These are phyloP conservation scores for Stegostoma tigrinum DNA, from an alignment of 2,113 vertebrate species.

Conservation along the genomic window DNA sequence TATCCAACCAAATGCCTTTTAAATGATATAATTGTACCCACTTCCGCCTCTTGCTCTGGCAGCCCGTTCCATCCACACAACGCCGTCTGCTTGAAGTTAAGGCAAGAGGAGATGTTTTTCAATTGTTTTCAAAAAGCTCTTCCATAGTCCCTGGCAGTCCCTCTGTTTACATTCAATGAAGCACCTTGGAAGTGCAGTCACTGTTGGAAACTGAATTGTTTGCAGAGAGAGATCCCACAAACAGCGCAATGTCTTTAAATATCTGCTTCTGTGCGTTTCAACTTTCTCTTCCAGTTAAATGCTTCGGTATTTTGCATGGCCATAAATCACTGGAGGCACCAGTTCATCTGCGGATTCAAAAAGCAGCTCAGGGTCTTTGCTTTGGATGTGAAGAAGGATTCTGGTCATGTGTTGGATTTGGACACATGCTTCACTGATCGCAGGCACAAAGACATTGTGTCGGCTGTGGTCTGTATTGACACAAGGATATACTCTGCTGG, in stretches of 20 bases:
- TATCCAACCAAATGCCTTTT: no score
- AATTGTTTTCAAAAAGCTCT: no score
- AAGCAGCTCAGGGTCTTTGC: conserved; percentile 41
- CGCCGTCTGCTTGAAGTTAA: not conserved
- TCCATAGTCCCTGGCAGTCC: not conserved
- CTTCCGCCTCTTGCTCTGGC: no score
- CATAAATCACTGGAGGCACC: conserved; percentile 43
- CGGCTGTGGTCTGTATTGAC: conserved; percentile 39
- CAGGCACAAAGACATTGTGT: conserved; percentile 41
- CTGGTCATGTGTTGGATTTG: conserved; percentile 41
- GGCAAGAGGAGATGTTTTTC: not conserved
- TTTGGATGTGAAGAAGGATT: conserved; percentile 35
- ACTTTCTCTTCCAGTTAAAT: conserved; percentile 40
- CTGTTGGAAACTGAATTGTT: not conserved
- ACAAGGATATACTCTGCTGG: conserved; percentile 44
- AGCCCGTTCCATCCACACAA: no score
- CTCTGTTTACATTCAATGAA: not conserved
- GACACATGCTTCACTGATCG: conserved; percentile 39
- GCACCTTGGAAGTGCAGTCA: not conserved
- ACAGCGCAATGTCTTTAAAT: not conserved
- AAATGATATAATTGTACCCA: no score
- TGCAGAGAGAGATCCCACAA: not conserved
- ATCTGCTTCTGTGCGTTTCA: not conserved
- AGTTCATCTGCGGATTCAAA: conserved; percentile 47
- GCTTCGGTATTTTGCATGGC: conserved; percentile 45